Evolutionary conservation across 2,888 invertebrate species (phyloP).

Genomic region (Drosophila atroscutellata): DNA sequence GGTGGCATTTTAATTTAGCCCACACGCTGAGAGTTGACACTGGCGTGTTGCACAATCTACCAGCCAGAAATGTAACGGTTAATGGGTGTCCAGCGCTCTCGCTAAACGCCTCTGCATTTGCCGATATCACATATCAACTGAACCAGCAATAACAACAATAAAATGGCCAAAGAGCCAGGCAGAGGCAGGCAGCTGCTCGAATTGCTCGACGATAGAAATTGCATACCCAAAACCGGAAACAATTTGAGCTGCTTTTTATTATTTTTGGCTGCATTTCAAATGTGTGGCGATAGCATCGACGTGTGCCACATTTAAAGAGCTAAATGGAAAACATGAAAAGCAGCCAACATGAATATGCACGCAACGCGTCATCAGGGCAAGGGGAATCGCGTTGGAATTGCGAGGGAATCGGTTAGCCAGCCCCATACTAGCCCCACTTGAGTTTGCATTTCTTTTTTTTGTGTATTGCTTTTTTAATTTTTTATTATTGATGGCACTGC

Average conservation of each 20-base stretch:
- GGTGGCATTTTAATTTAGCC: slow-evolving; percentile 31
- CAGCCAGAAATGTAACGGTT: slow-evolving; percentile 10
- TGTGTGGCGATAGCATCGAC: slow-evolving; percentile 69
- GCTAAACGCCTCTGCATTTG: slow-evolving; percentile 42
- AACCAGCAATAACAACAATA: slow-evolving; percentile 13
- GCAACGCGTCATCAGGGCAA: slow-evolving; percentile 30
- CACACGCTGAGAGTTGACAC: slow-evolving; percentile 29
- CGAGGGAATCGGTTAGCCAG: neutral
- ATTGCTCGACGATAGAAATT: slow-evolving; percentile 55
- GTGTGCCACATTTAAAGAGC: slow-evolving; percentile 75
- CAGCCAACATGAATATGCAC: slow-evolving; percentile 44
- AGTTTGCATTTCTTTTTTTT: slow-evolving; percentile 64
- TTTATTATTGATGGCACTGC: slow-evolving; percentile 55
- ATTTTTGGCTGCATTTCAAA: slow-evolving; percentile 52
- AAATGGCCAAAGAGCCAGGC: neutral
- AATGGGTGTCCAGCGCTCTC: slow-evolving; percentile 21
- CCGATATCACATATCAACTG: slow-evolving; percentile 14
- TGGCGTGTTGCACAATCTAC: slow-evolving; percentile 54
- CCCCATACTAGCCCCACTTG: slow-evolving; percentile 52
- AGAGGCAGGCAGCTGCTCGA: slow-evolving; percentile 19
- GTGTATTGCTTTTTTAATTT: slow-evolving; percentile 3
- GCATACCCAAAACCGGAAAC: slow-evolving; percentile 71
- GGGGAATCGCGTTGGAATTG: slow-evolving; percentile 3
- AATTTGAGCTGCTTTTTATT: slow-evolving; percentile 58
- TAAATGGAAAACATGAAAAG: slow-evolving; percentile 64